Base-by-base conservation (phyloP, 2,797 vertebrate genomes). In the Babyrousa celebensis region DNA sequence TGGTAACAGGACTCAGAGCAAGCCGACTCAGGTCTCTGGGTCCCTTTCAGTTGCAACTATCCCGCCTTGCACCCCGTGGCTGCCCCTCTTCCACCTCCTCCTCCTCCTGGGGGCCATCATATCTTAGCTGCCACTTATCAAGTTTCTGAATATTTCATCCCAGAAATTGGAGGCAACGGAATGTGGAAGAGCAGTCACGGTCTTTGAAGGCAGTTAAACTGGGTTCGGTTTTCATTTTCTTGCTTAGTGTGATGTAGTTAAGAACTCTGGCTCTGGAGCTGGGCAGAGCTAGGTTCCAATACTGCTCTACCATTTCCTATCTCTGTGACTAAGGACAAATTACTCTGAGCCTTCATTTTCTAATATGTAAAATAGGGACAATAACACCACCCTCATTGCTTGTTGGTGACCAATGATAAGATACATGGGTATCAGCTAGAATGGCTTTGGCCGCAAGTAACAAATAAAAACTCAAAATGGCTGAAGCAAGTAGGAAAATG, bases 291-390 rank as follows among this genome's bases (percentile, higher is more conserved):
- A 67, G 63, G 18, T 92, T 60, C 12, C 74, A 86, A 52, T 92
- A 54, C 12, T 67, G 36, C 56, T 91, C 72, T 68, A 52, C 11
- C 29, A 78, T 78, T 96, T 96, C 68, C 56, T 63, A 18, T 67
- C 70, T 96, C 72, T 89, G 52, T 71, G 67, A 95, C 62, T 85
- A 85, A 58, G 65, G 70, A 82, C 12, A 85, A 74, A 70, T 79
- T 70, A 93, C n/a, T 93, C 78, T 78, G 58, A 87, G 70, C 25
- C 75, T 89, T 87, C 72, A 77, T 90, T 77, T 95, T 96, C 86
- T 88, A 56, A 62, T 84, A 56, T 48, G 29, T 70, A 83, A 83
- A 93, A 85, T 36, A 74, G 23, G 43, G 43, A 78, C 43, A 90
- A 54, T 72, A 71, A 70, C 23, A 95, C 6, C 40, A 36, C 91